phyloP scores from a whole-genome alignment of 2,888 invertebrate species.

The Ormyrus pomaceus region DNA sequence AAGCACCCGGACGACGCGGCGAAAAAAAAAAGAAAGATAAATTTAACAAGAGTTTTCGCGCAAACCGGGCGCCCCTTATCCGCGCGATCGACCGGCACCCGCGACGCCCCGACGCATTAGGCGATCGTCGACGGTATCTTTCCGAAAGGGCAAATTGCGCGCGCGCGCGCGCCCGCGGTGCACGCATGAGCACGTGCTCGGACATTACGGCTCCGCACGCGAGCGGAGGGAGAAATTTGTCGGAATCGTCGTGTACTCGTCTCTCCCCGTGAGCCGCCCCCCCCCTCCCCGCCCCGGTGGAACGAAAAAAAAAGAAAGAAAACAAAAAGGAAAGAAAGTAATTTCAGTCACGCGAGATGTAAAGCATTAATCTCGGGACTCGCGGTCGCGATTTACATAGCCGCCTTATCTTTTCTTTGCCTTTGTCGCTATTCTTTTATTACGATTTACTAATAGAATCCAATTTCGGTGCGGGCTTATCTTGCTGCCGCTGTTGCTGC shows the following conservation, averaged over 20 bases:
- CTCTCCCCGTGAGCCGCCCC: background rate
- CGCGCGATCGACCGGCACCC: background rate
- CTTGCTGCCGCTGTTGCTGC: background rate
- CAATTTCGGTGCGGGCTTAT: conserved; percentile 4
- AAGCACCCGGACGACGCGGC: background rate
- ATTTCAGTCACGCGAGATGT: conserved; percentile 65
- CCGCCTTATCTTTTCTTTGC: conserved; percentile 28
- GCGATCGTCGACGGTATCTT: conserved; percentile 26
- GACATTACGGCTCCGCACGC: conserved; percentile 39
- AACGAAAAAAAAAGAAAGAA: conserved; percentile 42
- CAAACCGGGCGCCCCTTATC: conserved; percentile 8
- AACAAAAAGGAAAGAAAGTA: conserved; percentile 53
- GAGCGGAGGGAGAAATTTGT: conserved; percentile 46
- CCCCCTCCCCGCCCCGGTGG: background rate
- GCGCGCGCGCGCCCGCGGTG: background rate
- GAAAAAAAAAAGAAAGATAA: conserved; percentile 10
- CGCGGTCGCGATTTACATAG: conserved; percentile 21
- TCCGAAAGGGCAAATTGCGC: conserved; percentile 12
- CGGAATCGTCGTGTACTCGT: conserved; percentile 14
- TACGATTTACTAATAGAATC: conserved; percentile 22
- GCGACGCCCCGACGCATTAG: conserved; percentile 23
- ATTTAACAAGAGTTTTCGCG: conserved; percentile 31
- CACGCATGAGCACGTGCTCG: conserved; percentile 22
- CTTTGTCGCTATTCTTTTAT: conserved; percentile 21
- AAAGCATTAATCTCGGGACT: conserved; percentile 23